Base-by-base conservation (phyloP, 2,888 invertebrate genomes). In the Athetis lepigone region DNA sequence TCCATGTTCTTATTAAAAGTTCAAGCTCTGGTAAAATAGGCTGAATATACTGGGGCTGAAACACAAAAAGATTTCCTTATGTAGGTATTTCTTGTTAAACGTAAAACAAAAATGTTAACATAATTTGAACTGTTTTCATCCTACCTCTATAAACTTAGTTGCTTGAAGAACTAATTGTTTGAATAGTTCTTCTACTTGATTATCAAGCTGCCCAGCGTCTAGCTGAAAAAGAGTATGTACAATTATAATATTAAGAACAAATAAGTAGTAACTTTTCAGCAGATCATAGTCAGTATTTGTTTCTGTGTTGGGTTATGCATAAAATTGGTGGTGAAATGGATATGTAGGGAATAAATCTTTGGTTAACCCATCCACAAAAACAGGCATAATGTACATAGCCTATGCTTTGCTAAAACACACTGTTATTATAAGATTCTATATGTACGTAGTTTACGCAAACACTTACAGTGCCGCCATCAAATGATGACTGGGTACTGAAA, bases 171-270 rank as follows among this genome's bases (percentile, higher is more conserved):
- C 85, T 75, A 97, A 96, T 60, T 96, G 95, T 72, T 96, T 96
- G 49, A 98, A 95, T 49, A 98, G 93, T 70, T 96, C 96, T 68
- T 96, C 95, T 51, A 98, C 96, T 92, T 98, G 98, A 70, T 95
- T 95, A 88, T 98, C 98, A 37, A 98, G 92, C 81, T 97, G 97
- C n/a, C 96, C 95, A 27, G 98, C 97, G 92, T 98, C 98, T 68
- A 98, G 93, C 96, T 97, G 80, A 19, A 54, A 71, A 60, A 59
- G 4, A 19, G 13, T 1, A 40, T 13, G n/a, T 9, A 9, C 9
- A n/a, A 8, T 8, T 13, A 9, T 51, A 37, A 36, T 36, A 13
- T n/a, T n/a, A n/a, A n/a, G n/a, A n/a, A n/a, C n/a, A n/a, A n/a
- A 13, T 33, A 33, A 13, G 33, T 8, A 11, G 11, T 29, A 9